phyloP scores from a whole-genome alignment of 2,797 vertebrate genomes.

The Pogonophryne albipinna region DNA sequence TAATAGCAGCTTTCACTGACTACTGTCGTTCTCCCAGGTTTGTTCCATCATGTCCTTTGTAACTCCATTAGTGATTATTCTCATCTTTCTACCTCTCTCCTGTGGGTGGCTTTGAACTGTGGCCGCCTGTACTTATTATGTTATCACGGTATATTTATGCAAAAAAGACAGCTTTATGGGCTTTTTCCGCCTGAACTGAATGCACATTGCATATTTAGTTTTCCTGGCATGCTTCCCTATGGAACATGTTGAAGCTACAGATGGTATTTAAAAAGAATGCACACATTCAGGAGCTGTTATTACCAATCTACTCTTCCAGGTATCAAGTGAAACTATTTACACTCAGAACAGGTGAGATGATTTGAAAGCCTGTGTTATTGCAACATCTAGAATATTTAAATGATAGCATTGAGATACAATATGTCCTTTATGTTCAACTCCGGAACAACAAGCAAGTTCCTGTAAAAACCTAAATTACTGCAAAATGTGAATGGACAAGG shows the following conservation, averaged over 20 bases:
- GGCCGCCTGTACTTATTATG: constrained; percentile 65
- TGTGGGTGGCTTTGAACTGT: constrained; percentile 51
- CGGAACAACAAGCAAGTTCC: not conserved
- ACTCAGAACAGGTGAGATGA: not conserved
- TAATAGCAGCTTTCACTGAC: constrained; percentile 36
- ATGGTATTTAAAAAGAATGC: constrained; percentile 43
- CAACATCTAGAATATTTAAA: not conserved
- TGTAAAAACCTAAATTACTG: constrained; percentile 14
- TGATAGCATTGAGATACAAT: not conserved
- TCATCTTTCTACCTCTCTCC: constrained; percentile 25
- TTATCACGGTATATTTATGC: constrained; percentile 65
- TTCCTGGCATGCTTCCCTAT: constrained; percentile 64
- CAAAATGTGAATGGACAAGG: constrained; percentile 20
- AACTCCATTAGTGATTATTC: constrained; percentile 42
- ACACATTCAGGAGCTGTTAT: constrained; percentile 36
- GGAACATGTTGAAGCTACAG: constrained; percentile 57
- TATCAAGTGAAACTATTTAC: constrained; percentile 14
- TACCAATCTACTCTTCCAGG: constrained; percentile 33
- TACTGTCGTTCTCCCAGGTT: constrained; percentile 24
- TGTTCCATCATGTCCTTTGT: constrained; percentile 32
- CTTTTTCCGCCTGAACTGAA: constrained; percentile 56
- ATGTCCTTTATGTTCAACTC: not conserved
- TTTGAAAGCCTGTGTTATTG: not conserved
- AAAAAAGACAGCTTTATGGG: constrained; percentile 68
- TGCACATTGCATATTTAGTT: constrained; percentile 54